phyloP scores from a whole-genome alignment of 1,140 invertebrate genomes.

The Drosophila rhopaloa region DNA sequence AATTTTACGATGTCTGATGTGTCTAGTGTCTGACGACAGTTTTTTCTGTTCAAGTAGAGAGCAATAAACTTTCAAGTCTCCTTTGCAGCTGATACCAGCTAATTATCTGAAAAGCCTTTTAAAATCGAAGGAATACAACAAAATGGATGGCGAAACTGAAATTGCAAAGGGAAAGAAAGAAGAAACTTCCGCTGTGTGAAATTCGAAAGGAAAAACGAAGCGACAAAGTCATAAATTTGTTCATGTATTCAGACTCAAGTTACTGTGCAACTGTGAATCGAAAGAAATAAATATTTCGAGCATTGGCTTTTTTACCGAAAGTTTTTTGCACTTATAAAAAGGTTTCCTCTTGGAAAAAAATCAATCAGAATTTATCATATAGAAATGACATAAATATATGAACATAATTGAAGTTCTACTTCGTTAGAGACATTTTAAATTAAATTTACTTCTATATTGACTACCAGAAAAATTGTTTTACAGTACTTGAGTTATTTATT shows the following conservation, averaged over 20 bases:
- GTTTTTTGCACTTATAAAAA: too few relatives aligned
- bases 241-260: constrained; percentile 37
- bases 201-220: background rate
- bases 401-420: too few relatives aligned
- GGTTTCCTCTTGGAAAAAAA: too few relatives aligned
- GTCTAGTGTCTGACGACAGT: constrained; percentile 42
- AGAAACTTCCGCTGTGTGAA: background rate
- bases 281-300: background rate
- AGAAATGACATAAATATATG: too few relatives aligned
- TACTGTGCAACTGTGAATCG: constrained; percentile 1
- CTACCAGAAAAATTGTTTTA: too few relatives aligned
- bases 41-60: constrained; percentile 1
- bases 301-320: background rate
- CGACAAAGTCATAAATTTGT: constrained; percentile 37
- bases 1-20: constrained; percentile 55
- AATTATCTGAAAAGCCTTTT: constrained; percentile 35
- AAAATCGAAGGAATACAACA: background rate
- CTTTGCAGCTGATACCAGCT: constrained; percentile 6
- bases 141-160: background rate
- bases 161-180: background rate
- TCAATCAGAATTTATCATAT: too few relatives aligned
- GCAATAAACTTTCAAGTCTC: constrained; percentile 21
- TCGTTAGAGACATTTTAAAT: too few relatives aligned
- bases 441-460: too few relatives aligned
- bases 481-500: too few relatives aligned